Evolutionary conservation across 2,113 vertebrate genomes (phyloP).

Genomic region (Scophthalmus maximus): DNA sequence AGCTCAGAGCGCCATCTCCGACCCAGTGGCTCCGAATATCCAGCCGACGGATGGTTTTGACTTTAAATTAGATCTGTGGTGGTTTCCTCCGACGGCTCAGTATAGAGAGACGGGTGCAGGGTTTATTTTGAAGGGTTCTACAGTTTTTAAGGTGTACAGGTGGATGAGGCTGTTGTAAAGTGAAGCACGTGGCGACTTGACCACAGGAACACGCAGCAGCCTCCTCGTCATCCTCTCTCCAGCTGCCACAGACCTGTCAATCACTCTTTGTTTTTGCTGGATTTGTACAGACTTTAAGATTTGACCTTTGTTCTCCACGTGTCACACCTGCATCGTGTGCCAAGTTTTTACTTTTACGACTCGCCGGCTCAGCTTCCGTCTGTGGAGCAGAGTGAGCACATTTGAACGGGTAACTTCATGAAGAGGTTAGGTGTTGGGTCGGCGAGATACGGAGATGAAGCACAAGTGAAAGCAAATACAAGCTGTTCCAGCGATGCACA

Average conservation of each 20-base stretch:
- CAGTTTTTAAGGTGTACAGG: too few relatives aligned
- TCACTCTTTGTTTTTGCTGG: background rate
- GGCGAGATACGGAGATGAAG: background rate
- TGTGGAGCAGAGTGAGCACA: constrained; percentile 36
- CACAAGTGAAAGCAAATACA: background rate
- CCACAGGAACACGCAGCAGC: background rate
- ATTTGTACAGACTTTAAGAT: background rate
- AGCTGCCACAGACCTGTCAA: constrained; percentile 26
- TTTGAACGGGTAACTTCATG: constrained; percentile 36
- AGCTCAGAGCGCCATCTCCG: background rate
- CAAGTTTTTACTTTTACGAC: constrained; percentile 9
- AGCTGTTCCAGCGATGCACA: background rate
- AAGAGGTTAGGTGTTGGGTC: constrained; percentile 25
- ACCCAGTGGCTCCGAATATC: background rate
- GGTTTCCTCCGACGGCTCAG: too few relatives aligned
- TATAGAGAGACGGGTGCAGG: too few relatives aligned
- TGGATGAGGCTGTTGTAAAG: too few relatives aligned
- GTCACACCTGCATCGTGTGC: background rate
- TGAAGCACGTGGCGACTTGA: background rate
- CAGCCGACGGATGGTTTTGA: too few relatives aligned
- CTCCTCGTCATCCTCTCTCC: background rate
- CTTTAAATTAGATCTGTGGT: too few relatives aligned
- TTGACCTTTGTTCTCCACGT: constrained; percentile 2
- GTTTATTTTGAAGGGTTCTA: too few relatives aligned
- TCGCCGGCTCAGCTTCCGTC: constrained; percentile 32